These are phyloP conservation scores for Andrena haemorrhoa DNA, from an alignment of 2,888 invertebrate species.

Conservation along the genomic window DNA sequence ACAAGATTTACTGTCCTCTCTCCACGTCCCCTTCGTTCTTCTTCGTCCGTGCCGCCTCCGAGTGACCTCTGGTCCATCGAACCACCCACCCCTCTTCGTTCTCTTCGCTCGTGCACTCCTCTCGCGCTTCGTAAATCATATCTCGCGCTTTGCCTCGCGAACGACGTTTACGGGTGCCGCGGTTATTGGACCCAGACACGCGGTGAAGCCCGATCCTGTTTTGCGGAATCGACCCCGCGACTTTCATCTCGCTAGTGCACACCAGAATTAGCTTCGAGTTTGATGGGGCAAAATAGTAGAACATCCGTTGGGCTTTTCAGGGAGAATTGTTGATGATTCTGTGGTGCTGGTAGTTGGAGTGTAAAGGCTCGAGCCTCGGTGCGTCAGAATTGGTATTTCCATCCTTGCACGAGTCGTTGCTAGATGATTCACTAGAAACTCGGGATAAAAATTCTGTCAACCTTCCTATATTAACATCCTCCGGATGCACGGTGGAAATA, in stretches of 20 bases:
- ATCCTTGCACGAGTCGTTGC: no score
- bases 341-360: no score
- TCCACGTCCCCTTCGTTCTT: slow-evolving; percentile 35
- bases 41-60: slow-evolving; percentile 6
- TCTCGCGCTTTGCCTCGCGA: slow-evolving; percentile 67
- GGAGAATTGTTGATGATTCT: no score
- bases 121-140: slow-evolving; percentile 79
- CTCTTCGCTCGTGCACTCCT: slow-evolving; percentile 58
- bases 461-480: slow-evolving; percentile 12
- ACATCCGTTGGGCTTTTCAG: no score
- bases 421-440: neutral
- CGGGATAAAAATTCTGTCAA: neutral
- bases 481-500: slow-evolving; percentile 37
- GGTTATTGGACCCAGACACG: slow-evolving; percentile 68
- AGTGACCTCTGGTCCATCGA: slow-evolving; percentile 34
- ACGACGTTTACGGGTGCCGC: slow-evolving; percentile 68
- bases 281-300: neutral
- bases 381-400: no score
- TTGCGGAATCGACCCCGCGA: slow-evolving; percentile 46
- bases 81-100: slow-evolving; percentile 40
- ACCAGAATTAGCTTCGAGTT: neutral
- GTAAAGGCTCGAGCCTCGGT: no score
- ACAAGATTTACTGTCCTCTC: slow-evolving; percentile 80
- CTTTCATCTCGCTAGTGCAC: neutral
- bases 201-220: slow-evolving; percentile 37